Conservation (phyloP, 2,888 invertebrate species). For the Eremobia ochroleuca region DNA sequence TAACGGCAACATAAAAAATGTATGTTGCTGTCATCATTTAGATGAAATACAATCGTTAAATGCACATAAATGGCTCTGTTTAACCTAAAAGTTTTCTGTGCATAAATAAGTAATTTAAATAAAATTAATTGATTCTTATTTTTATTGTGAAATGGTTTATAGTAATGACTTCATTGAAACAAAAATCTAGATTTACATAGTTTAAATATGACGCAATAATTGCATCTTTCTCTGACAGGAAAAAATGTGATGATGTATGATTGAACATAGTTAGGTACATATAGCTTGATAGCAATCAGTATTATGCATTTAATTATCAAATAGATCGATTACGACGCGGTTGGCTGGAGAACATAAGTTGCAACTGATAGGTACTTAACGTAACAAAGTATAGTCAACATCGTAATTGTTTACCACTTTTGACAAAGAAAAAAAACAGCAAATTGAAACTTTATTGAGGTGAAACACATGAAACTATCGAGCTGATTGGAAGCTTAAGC, state of each 20-base stretch:
- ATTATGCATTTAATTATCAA: slow-evolving; percentile 53
- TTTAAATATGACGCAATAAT: background rate
- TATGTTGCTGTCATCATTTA: background rate
- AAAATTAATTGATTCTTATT: background rate
- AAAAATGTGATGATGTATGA: slow-evolving; percentile 29
- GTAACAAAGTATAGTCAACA: background rate
- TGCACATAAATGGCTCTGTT: slow-evolving; percentile 3
- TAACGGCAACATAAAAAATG: background rate
- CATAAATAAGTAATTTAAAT: background rate
- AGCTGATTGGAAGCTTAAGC: background rate
- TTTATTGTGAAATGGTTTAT: background rate
- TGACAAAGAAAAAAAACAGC: background rate
- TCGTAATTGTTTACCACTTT: background rate
- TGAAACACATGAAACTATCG: background rate
- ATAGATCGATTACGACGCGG: slow-evolving; percentile 44
- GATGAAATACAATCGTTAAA: slow-evolving; percentile 5
- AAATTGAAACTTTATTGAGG: background rate
- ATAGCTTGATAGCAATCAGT: slow-evolving; percentile 40
- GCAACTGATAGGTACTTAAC: slow-evolving; percentile 13
- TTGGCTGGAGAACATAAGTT: slow-evolving; percentile 37
- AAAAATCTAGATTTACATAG: background rate
- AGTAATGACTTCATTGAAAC: background rate
- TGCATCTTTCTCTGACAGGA: background rate
- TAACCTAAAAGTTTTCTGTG: slow-evolving; percentile 20
- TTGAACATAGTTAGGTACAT: slow-evolving; percentile 8